Evolutionary conservation across 2,797 vertebrate species (phyloP).

Genomic region (Podarcis lilfordi): DNA sequence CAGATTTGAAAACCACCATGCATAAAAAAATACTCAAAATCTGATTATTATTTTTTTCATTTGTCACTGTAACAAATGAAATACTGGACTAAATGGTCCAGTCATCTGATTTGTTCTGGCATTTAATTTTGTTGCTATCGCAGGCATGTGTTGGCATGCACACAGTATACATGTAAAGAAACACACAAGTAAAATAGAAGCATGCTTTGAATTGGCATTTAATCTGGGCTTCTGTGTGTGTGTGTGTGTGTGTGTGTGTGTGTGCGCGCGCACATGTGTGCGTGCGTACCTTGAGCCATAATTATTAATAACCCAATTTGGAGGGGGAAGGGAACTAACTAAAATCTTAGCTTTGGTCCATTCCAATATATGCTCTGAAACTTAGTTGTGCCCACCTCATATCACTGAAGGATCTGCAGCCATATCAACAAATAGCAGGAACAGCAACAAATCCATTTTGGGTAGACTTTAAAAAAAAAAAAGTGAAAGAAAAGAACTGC

Average conservation of each 20-base stretch:
- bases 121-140: neutral
- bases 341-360: neutral
- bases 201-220: neutral
- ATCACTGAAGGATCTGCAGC: neutral
- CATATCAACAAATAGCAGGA: neutral
- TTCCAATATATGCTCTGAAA: neutral
- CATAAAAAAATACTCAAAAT: too few relatives aligned
- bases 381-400: neutral
- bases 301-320: neutral
- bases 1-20: neutral
- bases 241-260: neutral
- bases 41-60: neutral
- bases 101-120: neutral
- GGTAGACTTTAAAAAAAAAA: neutral
- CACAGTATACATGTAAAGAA: neutral
- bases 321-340: neutral
- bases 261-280: neutral
- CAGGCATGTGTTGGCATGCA: neutral
- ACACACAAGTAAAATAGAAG: neutral
- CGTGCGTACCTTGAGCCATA: neutral
- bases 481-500: slow-evolving; percentile 13
- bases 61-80: neutral
- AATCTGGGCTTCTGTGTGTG: neutral
- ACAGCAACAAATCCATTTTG: slow-evolving; percentile 41
- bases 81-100: neutral